phyloP scores from a whole-genome alignment of 2,797 vertebrate genomes.

The Gymnopithys bicolor region DNA sequence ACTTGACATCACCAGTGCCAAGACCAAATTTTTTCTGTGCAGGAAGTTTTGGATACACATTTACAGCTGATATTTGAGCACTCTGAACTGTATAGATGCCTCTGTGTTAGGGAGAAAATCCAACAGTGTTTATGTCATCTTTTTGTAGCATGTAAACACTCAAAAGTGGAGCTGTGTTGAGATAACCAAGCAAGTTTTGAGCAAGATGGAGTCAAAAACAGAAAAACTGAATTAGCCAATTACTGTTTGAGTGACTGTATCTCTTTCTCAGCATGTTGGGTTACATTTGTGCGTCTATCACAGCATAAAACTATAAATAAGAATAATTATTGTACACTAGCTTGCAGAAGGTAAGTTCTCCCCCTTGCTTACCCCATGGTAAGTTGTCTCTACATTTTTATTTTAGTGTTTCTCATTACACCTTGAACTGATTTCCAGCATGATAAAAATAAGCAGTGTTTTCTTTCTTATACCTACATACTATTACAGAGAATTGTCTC shows the following conservation, averaged over 20 bases:
- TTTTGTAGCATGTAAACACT: background rate
- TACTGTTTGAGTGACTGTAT: background rate
- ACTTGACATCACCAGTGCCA: background rate
- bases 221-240: background rate
- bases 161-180: fast-evolving
- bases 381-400: background rate
- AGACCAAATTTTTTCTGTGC: background rate
- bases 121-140: background rate
- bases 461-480: background rate
- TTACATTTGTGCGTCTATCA: background rate
- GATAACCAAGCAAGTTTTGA: background rate
- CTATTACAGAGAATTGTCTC: background rate
- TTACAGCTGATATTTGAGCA: background rate
- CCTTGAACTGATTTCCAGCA: background rate
- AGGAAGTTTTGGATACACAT: background rate
- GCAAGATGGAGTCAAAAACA: background rate
- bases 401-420: background rate
- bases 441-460: background rate
- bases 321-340: background rate
- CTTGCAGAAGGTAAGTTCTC: background rate
- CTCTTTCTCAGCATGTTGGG: background rate
- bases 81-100: background rate
- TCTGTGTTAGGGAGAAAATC: background rate
- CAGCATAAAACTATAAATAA: background rate
- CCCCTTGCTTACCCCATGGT: background rate